Conservation (phyloP, 2,888 invertebrate species). For the Strigamia maritima region DNA sequence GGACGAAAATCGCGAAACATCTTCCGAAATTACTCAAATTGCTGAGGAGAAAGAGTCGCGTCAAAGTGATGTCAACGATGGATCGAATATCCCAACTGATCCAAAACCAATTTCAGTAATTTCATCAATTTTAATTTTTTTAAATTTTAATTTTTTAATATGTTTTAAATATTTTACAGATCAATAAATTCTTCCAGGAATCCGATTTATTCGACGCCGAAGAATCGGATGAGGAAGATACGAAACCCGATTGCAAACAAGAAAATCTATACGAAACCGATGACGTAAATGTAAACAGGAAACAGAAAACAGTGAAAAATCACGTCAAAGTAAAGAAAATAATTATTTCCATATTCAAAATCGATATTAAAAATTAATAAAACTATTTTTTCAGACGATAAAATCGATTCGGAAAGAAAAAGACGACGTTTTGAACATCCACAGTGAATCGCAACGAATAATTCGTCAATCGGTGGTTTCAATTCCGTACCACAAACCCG, state of each 20-base stretch:
- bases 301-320: neutral
- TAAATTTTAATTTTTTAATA: neutral
- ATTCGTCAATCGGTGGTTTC: constrained; percentile 70
- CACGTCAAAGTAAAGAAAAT: neutral
- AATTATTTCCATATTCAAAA: neutral
- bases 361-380: neutral
- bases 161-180: neutral
- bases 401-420: constrained; percentile 51
- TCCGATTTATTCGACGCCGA: constrained; percentile 20
- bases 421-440: constrained; percentile 70
- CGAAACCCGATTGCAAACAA: neutral
- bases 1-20: neutral
- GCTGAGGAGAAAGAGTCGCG: neutral
- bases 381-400: neutral
- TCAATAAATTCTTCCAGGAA: neutral
- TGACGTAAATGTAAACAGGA: neutral
- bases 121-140: neutral
- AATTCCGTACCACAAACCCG: constrained; percentile 83
- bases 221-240: neutral
- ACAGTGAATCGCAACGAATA: constrained; percentile 78
- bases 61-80: neutral
- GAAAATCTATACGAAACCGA: neutral
- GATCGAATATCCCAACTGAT: neutral
- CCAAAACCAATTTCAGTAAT: neutral
- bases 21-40: neutral